Percentiles rank a stretch among this genome's conserved stretches.
Conservation (phyloP, 2,888 invertebrate genomes). For the Steromphala cineraria region DNA sequence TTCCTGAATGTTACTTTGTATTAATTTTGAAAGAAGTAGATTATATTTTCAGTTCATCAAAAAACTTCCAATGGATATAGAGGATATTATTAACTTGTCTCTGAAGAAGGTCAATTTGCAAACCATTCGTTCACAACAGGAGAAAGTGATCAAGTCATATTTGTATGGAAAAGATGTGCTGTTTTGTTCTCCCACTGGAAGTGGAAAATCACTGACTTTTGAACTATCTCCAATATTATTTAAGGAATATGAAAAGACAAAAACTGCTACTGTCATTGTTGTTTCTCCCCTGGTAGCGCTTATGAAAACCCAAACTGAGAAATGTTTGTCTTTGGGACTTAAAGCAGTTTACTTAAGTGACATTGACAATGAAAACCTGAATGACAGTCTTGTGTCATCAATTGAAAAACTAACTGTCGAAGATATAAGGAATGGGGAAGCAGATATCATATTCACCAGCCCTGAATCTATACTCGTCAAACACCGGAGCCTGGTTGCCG, state of each 20-base stretch:
- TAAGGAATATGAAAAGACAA: background rate
- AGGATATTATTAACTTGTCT: background rate
- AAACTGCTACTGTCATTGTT: constrained; percentile 5
- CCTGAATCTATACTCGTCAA: too few species aligned
- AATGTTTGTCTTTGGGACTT: background rate
- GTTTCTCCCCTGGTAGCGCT: background rate
- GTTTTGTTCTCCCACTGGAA: too few species aligned
- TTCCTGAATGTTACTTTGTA: too few species aligned
- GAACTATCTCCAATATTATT: background rate
- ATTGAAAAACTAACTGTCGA: too few species aligned
- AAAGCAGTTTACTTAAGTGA: background rate
- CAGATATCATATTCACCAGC: too few species aligned
- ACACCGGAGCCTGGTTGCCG: too few species aligned
- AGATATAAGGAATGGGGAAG: too few species aligned
- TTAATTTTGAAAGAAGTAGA: too few species aligned
- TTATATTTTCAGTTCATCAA: too few species aligned
- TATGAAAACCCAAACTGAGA: background rate
- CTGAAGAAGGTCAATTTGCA: background rate
- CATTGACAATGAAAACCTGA: background rate
- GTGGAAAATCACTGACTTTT: too few species aligned
- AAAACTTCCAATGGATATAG: background rate
- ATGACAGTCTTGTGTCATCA: background rate
- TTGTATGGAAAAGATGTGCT: too few species aligned
- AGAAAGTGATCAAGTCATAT: too few species aligned
- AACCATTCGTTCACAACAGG: background rate